phyloP scores from a whole-genome alignment of 1,140 invertebrate genomes.

The Solenopsis fugax region DNA sequence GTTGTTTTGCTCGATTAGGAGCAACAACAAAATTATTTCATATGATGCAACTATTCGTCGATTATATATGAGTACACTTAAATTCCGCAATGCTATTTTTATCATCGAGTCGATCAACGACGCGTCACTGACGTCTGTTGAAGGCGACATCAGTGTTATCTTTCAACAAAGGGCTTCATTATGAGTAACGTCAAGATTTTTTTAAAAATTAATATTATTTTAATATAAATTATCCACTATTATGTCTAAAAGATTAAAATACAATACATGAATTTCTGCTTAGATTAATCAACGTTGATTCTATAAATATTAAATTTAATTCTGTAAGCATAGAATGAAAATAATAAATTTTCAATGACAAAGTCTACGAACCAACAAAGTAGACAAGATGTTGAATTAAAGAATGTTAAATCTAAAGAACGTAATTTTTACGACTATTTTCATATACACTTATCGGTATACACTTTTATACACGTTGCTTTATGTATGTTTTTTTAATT shows the following conservation, averaged over 20 bases:
- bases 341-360: not conserved
- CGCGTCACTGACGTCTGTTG: slow-evolving; percentile 36
- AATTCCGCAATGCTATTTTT: slow-evolving; percentile 50
- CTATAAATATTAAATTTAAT: not conserved
- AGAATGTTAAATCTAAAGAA: not conserved
- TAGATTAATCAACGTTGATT: slow-evolving; percentile 6
- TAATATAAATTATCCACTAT: not conserved
- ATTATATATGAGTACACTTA: slow-evolving; percentile 37
- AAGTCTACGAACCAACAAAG: not conserved
- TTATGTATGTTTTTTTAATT: not conserved
- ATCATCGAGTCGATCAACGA: slow-evolving; percentile 24
- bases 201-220: not conserved
- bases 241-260: not conserved
- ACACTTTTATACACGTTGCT: not conserved
- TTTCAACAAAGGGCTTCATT: not conserved
- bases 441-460: too few species aligned
- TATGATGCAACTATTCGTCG: not conserved
- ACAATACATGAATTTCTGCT: not conserved
- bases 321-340: not conserved
- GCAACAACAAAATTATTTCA: slow-evolving; percentile 1
- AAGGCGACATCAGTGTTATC: not conserved
- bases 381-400: not conserved
- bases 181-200: not conserved
- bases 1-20: not conserved
- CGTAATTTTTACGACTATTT: not conserved